Evolutionary conservation across 2,888 invertebrate species (phyloP).

Genomic region (Tinea semifulvella): DNA sequence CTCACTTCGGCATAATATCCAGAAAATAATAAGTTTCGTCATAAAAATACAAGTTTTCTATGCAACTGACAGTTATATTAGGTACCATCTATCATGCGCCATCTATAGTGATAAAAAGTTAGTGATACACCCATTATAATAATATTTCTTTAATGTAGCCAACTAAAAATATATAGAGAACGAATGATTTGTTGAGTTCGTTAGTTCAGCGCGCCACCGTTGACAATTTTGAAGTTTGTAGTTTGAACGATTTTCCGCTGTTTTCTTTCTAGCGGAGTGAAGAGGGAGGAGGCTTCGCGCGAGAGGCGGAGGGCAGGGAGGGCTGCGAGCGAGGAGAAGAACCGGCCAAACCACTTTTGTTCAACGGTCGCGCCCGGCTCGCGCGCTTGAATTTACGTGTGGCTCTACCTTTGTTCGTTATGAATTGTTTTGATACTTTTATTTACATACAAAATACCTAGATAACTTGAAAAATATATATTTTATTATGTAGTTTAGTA

Average conservation of each 20-base stretch:
- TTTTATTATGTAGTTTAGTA: background rate
- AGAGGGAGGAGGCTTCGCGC: slow-evolving; percentile 48
- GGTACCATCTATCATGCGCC: too few relatives aligned
- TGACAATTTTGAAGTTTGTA: too few relatives aligned
- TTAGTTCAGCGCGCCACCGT: too few relatives aligned
- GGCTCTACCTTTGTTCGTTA: slow-evolving; percentile 56
- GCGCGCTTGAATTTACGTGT: slow-evolving; percentile 42
- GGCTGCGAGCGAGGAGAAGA: slow-evolving; percentile 38
- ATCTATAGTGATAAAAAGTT: too few relatives aligned
- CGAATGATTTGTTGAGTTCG: too few relatives aligned
- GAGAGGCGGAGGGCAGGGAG: slow-evolving; percentile 35
- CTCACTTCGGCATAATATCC: too few relatives aligned
- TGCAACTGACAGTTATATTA: too few relatives aligned
- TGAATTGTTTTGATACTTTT: slow-evolving; percentile 31
- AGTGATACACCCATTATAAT: too few relatives aligned
- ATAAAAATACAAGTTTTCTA: too few relatives aligned
- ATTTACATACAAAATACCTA: background rate
- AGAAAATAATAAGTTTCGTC: too few relatives aligned
- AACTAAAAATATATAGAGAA: too few relatives aligned
- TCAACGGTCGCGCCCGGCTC: slow-evolving; percentile 49
- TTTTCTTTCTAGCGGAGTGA: slow-evolving; percentile 1
- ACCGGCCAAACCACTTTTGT: slow-evolving; percentile 62
- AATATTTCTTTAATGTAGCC: too few relatives aligned
- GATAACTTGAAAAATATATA: background rate
- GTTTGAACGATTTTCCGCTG: slow-evolving; percentile 1